Evolutionary conservation across 2,113 vertebrate species (phyloP).

Genomic region (Leptocoma aspasia): DNA sequence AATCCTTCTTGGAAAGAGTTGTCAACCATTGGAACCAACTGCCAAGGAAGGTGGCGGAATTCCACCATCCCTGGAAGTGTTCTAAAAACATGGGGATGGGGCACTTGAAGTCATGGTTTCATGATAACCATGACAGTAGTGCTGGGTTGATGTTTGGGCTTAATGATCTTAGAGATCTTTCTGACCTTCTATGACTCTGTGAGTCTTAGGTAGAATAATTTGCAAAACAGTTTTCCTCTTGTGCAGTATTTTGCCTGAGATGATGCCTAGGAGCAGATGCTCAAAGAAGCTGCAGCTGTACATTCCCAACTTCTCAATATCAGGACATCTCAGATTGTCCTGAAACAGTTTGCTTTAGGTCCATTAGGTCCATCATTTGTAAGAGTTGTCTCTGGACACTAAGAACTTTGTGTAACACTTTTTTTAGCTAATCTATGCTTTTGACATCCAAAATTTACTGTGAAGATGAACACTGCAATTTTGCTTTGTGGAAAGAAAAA

Average conservation of each 20-base stretch:
- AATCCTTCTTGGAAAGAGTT: neutral
- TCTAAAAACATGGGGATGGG: neutral
- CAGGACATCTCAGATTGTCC: neutral
- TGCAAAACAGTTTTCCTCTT: neutral
- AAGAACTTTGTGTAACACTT: neutral
- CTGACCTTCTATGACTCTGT: neutral
- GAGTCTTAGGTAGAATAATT: neutral
- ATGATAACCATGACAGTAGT: neutral
- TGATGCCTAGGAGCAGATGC: neutral
- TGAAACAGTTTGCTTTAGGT: neutral
- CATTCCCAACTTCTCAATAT: neutral
- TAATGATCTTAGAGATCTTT: neutral
- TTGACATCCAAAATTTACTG: neutral
- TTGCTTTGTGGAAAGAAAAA: neutral
- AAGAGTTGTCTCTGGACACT: neutral
- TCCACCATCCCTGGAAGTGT: neutral
- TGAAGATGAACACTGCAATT: neutral
- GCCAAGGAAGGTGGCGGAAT: neutral
- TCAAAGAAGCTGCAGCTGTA: neutral
- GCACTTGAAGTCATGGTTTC: neutral
- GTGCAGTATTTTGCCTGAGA: neutral
- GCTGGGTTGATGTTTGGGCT: neutral
- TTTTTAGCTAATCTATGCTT: neutral
- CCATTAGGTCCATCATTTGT: neutral
- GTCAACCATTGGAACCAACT: neutral